These are phyloP conservation scores for Dasysyrphus tricinctus DNA, from an alignment of 2,888 invertebrate genomes.

Conservation along the genomic window DNA sequence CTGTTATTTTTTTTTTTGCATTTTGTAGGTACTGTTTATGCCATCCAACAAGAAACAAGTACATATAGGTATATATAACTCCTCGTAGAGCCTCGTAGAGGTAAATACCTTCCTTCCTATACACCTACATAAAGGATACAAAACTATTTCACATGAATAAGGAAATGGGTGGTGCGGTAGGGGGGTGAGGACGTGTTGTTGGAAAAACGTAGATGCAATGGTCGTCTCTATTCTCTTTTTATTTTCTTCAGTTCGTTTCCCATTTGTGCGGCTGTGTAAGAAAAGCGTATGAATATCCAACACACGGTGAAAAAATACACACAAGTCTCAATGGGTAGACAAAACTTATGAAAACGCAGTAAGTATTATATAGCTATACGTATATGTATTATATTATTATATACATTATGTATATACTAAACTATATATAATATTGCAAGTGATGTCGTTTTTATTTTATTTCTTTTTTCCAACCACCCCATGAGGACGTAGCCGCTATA, in stretches of 20 bases:
- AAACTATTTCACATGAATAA: slow-evolving; percentile 1
- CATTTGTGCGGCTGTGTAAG: neutral
- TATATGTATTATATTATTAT: neutral
- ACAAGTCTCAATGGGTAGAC: neutral
- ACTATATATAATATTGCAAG: neutral
- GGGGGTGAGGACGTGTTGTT: neutral
- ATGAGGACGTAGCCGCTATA: neutral
- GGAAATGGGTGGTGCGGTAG: neutral
- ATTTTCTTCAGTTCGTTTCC: neutral
- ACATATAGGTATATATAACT: neutral
- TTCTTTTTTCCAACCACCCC: neutral
- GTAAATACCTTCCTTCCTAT: too few relatives aligned
- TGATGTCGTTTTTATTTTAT: neutral
- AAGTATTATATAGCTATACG: neutral
- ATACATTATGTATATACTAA: too few relatives aligned
- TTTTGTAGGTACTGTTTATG: too few relatives aligned
- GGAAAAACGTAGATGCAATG: neutral
- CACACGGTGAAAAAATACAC: neutral
- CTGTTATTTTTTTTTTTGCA: neutral
- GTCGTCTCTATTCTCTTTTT: neutral
- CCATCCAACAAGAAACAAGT: neutral
- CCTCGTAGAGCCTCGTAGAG: too few relatives aligned
- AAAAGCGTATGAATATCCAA: neutral
- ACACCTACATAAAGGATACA: neutral
- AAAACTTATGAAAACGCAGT: neutral